A percentile compares a stretch with the other conserved stretches of the same genome.
Conservation (phyloP, 2,888 invertebrate species). For the Aquatica leii region DNA sequence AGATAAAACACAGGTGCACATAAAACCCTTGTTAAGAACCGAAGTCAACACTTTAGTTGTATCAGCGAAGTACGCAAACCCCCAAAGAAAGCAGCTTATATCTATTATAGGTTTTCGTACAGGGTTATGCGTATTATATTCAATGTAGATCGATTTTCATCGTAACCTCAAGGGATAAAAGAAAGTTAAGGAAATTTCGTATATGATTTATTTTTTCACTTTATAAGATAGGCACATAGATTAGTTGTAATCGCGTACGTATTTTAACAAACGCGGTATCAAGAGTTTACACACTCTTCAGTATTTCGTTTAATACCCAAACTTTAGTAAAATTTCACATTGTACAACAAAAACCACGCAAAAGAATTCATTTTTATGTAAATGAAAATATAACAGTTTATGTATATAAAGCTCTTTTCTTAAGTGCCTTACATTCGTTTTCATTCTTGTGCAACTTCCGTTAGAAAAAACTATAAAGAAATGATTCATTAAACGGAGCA, state of each 20-base stretch:
- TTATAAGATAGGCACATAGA: background rate
- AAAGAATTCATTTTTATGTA: background rate
- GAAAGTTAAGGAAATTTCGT: constrained; percentile 22
- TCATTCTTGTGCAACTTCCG: no score
- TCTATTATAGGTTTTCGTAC: constrained; percentile 27
- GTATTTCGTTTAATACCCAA: background rate
- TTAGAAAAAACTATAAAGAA: no score
- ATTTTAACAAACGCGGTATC: constrained; percentile 8
- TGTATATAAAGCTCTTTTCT: no score
- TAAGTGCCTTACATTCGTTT: no score
- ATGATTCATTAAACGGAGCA: no score
- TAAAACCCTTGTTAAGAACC: constrained; percentile 27
- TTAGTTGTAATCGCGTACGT: constrained; percentile 10
- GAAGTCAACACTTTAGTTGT: constrained; percentile 31
- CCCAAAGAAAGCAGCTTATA: constrained; percentile 26
- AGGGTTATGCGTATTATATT: constrained; percentile 22
- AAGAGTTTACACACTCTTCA: no score
- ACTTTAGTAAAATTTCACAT: constrained; percentile 6
- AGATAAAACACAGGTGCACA: constrained; percentile 37
- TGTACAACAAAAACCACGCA: background rate
- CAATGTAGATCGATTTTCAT: constrained; percentile 17
- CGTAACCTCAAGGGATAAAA: constrained; percentile 10
- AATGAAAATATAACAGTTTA: background rate
- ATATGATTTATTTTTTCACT: constrained; percentile 24
- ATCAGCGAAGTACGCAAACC: constrained; percentile 20